A percentile compares a stretch with the other conserved stretches of the same genome.
phyloP scores from a whole-genome alignment of 2,113 vertebrate species.

The Sander lucioperca region DNA sequence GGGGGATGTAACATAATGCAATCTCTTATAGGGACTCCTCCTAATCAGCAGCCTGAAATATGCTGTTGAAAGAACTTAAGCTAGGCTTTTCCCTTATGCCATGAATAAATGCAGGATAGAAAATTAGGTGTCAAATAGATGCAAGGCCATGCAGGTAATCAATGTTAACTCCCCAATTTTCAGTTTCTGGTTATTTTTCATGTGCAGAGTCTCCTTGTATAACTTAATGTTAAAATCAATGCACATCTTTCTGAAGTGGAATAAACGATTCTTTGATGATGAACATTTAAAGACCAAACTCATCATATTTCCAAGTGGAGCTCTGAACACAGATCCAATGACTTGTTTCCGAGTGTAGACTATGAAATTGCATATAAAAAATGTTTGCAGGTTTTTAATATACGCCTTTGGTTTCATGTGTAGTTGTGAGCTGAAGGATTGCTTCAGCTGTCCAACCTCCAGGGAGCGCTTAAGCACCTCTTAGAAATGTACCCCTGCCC shows the following conservation, averaged over 20 bases:
- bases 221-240: constrained; percentile 4
- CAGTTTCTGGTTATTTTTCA: constrained; percentile 22
- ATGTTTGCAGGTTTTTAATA: neutral
- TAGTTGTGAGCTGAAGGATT: neutral
- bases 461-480: constrained; percentile 37
- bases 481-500: constrained; percentile 37
- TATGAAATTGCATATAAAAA: neutral
- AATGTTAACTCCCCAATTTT: constrained; percentile 36
- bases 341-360: neutral
- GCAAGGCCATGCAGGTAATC: constrained; percentile 31
- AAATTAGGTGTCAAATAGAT: constrained; percentile 34
- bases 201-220: neutral
- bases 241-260: neutral
- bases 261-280: constrained; percentile 2
- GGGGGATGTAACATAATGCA: constrained; percentile 40
- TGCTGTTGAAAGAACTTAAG: neutral
- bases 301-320: neutral
- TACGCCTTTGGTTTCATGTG: neutral
- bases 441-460: constrained; percentile 20
- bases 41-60: constrained; percentile 48
- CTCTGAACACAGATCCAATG: neutral
- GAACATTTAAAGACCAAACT: neutral
- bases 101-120: constrained; percentile 20
- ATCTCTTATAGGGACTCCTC: constrained; percentile 43
- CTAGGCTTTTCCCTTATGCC: neutral